These are phyloP conservation scores for Drosophila ezoana DNA, from an alignment of 2,888 invertebrate species.

Conservation along the genomic window DNA sequence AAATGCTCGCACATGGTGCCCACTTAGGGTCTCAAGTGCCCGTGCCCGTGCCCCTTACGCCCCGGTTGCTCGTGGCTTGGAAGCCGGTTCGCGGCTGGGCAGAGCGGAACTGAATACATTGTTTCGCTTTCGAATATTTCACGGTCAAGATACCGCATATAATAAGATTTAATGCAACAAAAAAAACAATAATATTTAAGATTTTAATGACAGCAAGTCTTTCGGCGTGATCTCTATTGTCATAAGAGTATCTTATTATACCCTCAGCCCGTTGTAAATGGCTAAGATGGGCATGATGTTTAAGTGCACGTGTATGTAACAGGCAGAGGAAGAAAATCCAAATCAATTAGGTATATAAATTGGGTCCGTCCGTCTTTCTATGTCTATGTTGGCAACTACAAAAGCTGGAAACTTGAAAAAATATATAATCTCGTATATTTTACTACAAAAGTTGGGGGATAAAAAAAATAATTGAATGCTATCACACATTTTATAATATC, in stretches of 20 bases:
- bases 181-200: slow-evolving; percentile 41
- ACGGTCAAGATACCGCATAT: slow-evolving; percentile 77
- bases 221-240: slow-evolving; percentile 40
- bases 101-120: slow-evolving; percentile 71
- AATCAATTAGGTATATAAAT: no score
- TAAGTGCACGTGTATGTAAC: no score
- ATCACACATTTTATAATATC: no score
- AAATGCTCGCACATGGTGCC: slow-evolving; percentile 69
- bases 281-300: no score
- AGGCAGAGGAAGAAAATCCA: no score
- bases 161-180: slow-evolving; percentile 33
- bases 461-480: no score
- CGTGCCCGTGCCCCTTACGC: slow-evolving; percentile 28
- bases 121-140: slow-evolving; percentile 71
- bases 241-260: slow-evolving; percentile 30
- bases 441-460: no score
- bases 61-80: slow-evolving; percentile 21
- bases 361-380: no score
- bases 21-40: slow-evolving; percentile 76
- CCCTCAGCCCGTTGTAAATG: no score
- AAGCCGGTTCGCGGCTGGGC: slow-evolving; percentile 58
- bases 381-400: no score
- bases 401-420: no score
- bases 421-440: no score
- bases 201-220: slow-evolving; percentile 53